These are phyloP conservation scores for Nesidiocoris tenuis DNA, from an alignment of 2,888 invertebrate species.

Conservation along the genomic window DNA sequence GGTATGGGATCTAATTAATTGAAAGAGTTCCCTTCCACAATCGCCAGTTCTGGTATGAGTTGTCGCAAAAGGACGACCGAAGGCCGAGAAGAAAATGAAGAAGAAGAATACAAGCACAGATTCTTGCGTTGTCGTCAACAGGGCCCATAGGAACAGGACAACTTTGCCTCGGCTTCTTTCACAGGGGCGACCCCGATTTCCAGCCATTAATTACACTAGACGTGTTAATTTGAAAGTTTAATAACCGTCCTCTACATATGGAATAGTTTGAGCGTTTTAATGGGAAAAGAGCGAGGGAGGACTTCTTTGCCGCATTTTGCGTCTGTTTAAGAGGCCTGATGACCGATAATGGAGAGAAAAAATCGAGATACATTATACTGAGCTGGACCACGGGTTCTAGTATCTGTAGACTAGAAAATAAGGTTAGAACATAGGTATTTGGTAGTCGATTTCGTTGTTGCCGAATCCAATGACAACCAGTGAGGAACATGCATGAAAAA, in stretches of 20 bases:
- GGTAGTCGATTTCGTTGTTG: too few relatives aligned
- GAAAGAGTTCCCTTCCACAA: not conserved
- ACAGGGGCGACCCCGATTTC: slow-evolving; percentile 30
- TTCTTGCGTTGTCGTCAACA: slow-evolving; percentile 3
- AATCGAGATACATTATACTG: too few relatives aligned
- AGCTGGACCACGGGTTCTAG: too few relatives aligned
- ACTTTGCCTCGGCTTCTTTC: not conserved
- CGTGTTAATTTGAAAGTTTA: slow-evolving; percentile 42
- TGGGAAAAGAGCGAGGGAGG: slow-evolving; percentile 1
- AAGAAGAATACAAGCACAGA: slow-evolving; percentile 3
- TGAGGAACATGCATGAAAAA: too few relatives aligned
- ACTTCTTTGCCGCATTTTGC: not conserved
- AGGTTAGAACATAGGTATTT: too few relatives aligned
- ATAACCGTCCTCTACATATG: slow-evolving; percentile 35
- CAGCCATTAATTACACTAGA: slow-evolving; percentile 38
- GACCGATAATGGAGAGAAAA: not conserved
- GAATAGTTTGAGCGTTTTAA: slow-evolving; percentile 34
- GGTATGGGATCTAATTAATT: slow-evolving; percentile 21
- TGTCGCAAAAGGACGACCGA: slow-evolving; percentile 19
- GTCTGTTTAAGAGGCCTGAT: not conserved
- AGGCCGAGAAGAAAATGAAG: slow-evolving; percentile 1
- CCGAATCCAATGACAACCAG: too few relatives aligned
- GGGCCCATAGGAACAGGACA: not conserved
- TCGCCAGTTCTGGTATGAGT: slow-evolving; percentile 12
- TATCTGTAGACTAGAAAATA: too few relatives aligned